Percentiles rank a stretch among this genome's conserved stretches.
Evolutionary conservation across 2,888 invertebrate genomes (phyloP).

Genomic region (Sphaeridia pumilis): DNA sequence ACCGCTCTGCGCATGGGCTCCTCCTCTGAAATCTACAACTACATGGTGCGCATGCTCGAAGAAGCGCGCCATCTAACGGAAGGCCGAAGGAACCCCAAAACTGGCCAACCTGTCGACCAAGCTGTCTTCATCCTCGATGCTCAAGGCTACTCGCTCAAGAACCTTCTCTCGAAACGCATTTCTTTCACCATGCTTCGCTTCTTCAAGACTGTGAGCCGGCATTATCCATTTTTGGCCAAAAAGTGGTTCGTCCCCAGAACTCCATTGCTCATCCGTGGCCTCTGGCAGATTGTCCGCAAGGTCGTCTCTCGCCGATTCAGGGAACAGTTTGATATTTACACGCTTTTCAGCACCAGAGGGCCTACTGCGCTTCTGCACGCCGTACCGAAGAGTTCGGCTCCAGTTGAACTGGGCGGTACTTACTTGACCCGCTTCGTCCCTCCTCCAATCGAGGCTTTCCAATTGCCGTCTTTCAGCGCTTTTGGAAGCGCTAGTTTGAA

Average conservation of each 20-base stretch:
- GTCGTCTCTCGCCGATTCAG: neutral
- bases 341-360: constrained; percentile 1
- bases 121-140: constrained; percentile 4
- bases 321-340: neutral
- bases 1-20: neutral
- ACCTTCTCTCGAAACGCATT: neutral
- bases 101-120: constrained; percentile 2
- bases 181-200: neutral
- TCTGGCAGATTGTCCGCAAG: neutral
- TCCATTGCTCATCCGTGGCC: neutral
- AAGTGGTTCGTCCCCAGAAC: constrained; percentile 1
- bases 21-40: constrained; percentile 3
- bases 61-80: neutral
- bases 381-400: constrained; percentile 4
- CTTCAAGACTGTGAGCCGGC: neutral
- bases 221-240: constrained; percentile 3
- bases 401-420: constrained; percentile 9
- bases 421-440: neutral
- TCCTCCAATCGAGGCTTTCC: constrained; percentile 1
- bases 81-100: neutral
- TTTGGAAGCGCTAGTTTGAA: no score
- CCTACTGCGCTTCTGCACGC: neutral
- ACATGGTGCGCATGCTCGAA: constrained; percentile 1
- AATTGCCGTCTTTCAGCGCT: neutral
- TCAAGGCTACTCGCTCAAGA: neutral